Conservation (phyloP, 2,888 invertebrate species). For the Pegoplata infirma region DNA sequence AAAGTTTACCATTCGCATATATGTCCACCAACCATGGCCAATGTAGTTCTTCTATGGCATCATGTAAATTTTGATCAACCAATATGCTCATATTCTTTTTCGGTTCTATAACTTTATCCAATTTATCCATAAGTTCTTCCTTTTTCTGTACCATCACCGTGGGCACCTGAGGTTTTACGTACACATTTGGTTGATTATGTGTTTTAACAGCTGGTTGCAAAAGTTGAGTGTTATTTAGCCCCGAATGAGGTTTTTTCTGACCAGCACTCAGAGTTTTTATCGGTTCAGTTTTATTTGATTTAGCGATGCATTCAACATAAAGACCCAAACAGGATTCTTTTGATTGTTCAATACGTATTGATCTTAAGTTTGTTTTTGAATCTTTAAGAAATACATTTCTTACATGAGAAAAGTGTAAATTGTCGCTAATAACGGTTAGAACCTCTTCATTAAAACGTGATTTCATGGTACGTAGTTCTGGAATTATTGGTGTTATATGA, state of each 20-base stretch:
- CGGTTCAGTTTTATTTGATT: constrained; percentile 69
- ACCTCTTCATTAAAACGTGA: constrained; percentile 58
- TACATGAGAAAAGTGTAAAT: constrained; percentile 64
- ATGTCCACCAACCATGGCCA: constrained; percentile 89
- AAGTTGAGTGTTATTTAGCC: constrained; percentile 5
- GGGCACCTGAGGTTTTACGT: constrained; percentile 68
- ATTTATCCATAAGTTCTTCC: constrained; percentile 70
- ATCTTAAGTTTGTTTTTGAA: constrained; percentile 51
- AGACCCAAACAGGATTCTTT: constrained; percentile 70
- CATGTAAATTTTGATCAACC: constrained; percentile 72
- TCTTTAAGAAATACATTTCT: constrained; percentile 37
- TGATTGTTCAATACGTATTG: constrained; percentile 61
- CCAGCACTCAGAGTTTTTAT: constrained; percentile 73
- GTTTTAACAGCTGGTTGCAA: constrained; percentile 68
- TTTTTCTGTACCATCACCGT: constrained; percentile 67
- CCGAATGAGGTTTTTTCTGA: constrained; percentile 36
- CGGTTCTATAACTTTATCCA: constrained; percentile 69
- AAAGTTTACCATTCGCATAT: constrained; percentile 84
- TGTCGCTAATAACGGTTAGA: constrained; percentile 65
- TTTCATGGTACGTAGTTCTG: constrained; percentile 65
- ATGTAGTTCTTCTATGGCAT: constrained; percentile 73
- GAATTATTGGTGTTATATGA: constrained; percentile 68
- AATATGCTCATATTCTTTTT: constrained; percentile 72
- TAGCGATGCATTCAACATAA: constrained; percentile 73
- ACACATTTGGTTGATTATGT: constrained; percentile 69